These are phyloP conservation scores for Phortica okadai DNA, from an alignment of 2,888 invertebrate genomes.

Conservation along the genomic window DNA sequence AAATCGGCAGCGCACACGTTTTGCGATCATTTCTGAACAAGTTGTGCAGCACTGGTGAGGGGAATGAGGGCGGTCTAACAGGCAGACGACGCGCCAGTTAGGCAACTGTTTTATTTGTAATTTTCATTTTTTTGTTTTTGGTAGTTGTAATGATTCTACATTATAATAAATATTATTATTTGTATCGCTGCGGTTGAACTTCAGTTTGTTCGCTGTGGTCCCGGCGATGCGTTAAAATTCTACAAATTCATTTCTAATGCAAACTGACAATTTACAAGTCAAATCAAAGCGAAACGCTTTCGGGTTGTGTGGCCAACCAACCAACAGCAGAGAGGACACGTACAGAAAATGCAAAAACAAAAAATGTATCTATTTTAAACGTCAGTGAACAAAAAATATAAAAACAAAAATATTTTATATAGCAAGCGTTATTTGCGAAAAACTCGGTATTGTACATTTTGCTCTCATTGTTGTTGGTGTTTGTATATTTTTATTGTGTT, in stretches of 20 bases:
- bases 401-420: conserved; percentile 29
- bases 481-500: conserved; percentile 6
- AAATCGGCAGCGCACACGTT: no score
- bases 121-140: not conserved
- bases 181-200: not conserved
- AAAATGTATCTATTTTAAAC: conserved; percentile 63
- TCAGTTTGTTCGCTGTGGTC: not conserved
- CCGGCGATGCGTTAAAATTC: conserved; percentile 50
- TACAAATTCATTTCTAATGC: conserved; percentile 72
- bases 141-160: no score
- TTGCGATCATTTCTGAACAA: no score
- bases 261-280: conserved; percentile 70
- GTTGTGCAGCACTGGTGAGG: no score
- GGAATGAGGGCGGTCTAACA: no score
- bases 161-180: not conserved
- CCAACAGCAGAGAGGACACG: conserved; percentile 23
- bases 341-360: conserved; percentile 54
- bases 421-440: conserved; percentile 29
- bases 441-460: conserved; percentile 12
- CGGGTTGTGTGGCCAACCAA: conserved; percentile 7
- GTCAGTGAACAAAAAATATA: conserved; percentile 54
- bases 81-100: no score
- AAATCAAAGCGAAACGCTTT: conserved; percentile 33
- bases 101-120: no score
- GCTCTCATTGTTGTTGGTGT: conserved; percentile 50